These are phyloP conservation scores for Steinernema feltiae DNA, from an alignment of 1,140 invertebrate species.

Conservation along the genomic window DNA sequence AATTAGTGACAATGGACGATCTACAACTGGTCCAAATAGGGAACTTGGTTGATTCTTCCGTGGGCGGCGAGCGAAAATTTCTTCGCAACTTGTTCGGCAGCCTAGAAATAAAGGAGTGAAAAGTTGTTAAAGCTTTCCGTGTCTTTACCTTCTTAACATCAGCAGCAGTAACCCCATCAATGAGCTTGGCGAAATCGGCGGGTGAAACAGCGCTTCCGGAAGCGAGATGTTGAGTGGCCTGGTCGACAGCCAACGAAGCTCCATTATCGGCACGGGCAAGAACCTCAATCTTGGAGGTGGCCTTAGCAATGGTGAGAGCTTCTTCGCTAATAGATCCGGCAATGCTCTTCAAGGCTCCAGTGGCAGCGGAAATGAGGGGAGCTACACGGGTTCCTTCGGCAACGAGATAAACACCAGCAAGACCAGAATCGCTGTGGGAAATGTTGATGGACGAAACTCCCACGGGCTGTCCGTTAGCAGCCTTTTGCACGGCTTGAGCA, in stretches of 20 bases:
- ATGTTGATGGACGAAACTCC: conserved; percentile 41
- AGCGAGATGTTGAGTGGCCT: conserved; percentile 42
- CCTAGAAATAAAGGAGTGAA: conserved; percentile 34
- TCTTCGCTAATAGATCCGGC: conserved; percentile 11
- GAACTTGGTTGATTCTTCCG: conserved; percentile 47
- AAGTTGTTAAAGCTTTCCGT: background rate
- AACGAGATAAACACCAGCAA: conserved; percentile 49
- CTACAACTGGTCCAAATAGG: conserved; percentile 52
- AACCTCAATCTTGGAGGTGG: conserved; percentile 40
- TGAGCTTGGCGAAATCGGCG: conserved; percentile 39
- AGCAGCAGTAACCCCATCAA: conserved; percentile 39
- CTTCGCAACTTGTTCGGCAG: conserved; percentile 44
- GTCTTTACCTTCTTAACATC: conserved; percentile 48
- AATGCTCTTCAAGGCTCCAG: conserved; percentile 38
- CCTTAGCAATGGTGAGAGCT: conserved; percentile 24
- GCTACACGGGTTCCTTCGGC: conserved; percentile 35
- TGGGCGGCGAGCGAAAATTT: conserved; percentile 53
- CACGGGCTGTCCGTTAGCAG: conserved; percentile 42
- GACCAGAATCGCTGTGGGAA: conserved; percentile 43
- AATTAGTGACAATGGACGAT: conserved; percentile 1
- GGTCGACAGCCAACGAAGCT: conserved; percentile 41
- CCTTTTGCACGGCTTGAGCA: conserved; percentile 30
- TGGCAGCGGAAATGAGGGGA: conserved; percentile 39
- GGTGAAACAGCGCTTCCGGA: conserved; percentile 39
- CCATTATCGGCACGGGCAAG: conserved; percentile 33